Evolutionary conservation across 2,888 invertebrate genomes (phyloP), one percentile per base, ranked within the genome.

Genomic region (Chironomus riparius): DNA sequence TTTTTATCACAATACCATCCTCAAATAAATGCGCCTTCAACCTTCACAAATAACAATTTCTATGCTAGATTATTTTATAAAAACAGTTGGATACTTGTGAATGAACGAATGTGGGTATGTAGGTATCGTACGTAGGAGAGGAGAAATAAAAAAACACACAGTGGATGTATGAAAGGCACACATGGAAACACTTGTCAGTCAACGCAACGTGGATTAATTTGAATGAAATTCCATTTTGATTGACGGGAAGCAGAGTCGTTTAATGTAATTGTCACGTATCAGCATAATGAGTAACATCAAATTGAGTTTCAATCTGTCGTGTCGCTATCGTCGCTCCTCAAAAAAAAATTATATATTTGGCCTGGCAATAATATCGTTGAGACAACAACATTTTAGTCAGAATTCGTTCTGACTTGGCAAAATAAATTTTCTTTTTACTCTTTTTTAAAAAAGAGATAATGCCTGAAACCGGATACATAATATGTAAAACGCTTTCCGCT

Each of bases 121-220:
- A 65, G 21, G 65, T 24, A 65, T 65, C 18, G 13, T 21, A 65
- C 13, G 65, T 65, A 21, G 21, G 24, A 24, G 65, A 24, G 65
- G 38, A 38, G 38, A 38, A 38, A 28, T 28, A 28, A 15, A 6
- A 18, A 1, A 15, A 56, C 6, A 56, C 18, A 56, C 56, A 56
- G n/a, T 15, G 56, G n/a, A 56, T 56, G 56, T 56, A 18, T n/a
- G 56, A 65, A 22, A 24, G 24, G 65, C 65, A 65, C 65, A 65
- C 65, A 65, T 65, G 65, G 65, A 65, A 65, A 65, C 65, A 65
- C 65, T 65, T 65, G 65, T 65, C 65, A 65, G 18, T 65, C 65
- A 65, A 65, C 65, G 24, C 65, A 65, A 65, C 65, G 65, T 65
- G 65, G 65, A 65, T 65, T 65, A 65, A 65, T 65, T 65, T 65